Base-by-base conservation (phyloP, 2,797 vertebrate species). In the Loris lydekkerianus region DNA sequence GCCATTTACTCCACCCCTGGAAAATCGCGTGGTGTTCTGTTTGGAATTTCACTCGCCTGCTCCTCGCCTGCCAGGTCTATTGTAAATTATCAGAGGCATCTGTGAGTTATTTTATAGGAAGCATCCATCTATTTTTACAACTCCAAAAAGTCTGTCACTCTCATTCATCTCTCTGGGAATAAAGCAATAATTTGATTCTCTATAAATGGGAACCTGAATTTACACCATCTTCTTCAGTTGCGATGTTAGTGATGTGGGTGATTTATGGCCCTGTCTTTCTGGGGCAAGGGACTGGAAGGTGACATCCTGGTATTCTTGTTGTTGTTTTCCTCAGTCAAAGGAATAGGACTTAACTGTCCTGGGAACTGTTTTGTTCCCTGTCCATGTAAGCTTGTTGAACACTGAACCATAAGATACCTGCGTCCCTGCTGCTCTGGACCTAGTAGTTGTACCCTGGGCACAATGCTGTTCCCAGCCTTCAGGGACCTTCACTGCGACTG, bases 171-270 rank as follows among this genome's bases (percentile, higher is more conserved):
- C 87, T 60, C 75, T 89, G 91, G 95, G 91, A 97, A 96, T 96
- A 96, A 90, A 97, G 97, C 97, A 97, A 93, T 96, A 88, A 97
- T 97, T 96, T 96, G 95, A 97, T 96, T 96, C 96, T 84, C 97
- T 97, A 53, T 97, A 95, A 97, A 94, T 91, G 89, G 76, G 97
- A 97, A 82, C 89, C 92, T 97, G 92, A 90, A 93, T 97, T 97
- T 95, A 95, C 53, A 92, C 84, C 85, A 13, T 92, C 90, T 89
- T 91, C 94, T 96, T 77, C 85, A 86, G 82, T 82, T 86, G 85
- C 37, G 75, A 92, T 31, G 3, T 34, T n/a, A 18, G 86, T 65
- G 63, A 91, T 14, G 10, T 11, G n/a, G 72, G 25, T 95, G 89
- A 96, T 95, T 95, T 93, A 91, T 82, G 65, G 75, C 77, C 76